Base-by-base conservation (phyloP, 2,113 vertebrate species). In the Ciconia boyciana region DNA sequence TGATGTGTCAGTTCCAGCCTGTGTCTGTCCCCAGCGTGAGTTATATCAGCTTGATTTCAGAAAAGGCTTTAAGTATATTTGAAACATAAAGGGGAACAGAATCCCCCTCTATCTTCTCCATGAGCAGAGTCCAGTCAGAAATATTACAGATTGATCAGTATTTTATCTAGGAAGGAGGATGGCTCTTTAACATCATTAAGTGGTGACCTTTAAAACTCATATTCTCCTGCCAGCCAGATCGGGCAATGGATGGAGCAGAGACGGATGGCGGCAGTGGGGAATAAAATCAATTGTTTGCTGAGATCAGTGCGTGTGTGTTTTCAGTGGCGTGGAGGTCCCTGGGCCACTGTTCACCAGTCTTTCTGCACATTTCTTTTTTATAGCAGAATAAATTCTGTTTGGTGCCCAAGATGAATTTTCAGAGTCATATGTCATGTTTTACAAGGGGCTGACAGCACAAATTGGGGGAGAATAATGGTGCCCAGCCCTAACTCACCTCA, bases 151-250 rank as follows among this genome's bases (percentile, higher is more conserved):
- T 91, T 96, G 96, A 96, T 97, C 71, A 34, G 84, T 62, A 72
- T 94, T 96, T 95, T 83, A 94, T 80, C 92, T 83, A 92, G 74
- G 88, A 94, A 95, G 87, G 87, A 95, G 80, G 92, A 84, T 43
- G 89, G 36, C 87, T 93, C 74, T 86, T 97, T 96, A 87, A 82
- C 95, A 96, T 93, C 95, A 85, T 96, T 96, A 96, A 95, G 87
- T 71, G 89, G 64, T 97, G 96, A 97, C 95, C 96, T 97, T 97
- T 97, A 94, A 85, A 93, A 52, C 93, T 94, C 94, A 86, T 91
- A 85, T 92, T 32, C 80, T 95, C n/a, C 89, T 96, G 96, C 69
- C 94, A 95, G 88, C 26, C 54, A 9, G 61, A 22, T 28, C 9
- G 6, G 94, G 94, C 94, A 70, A 16, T 46, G 66, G 87, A 89